A percentile compares a stretch with the other conserved stretches of the same genome.
Evolutionary conservation across 2,797 vertebrate species (phyloP).

Genomic region (Phataginus tetradactyla): DNA sequence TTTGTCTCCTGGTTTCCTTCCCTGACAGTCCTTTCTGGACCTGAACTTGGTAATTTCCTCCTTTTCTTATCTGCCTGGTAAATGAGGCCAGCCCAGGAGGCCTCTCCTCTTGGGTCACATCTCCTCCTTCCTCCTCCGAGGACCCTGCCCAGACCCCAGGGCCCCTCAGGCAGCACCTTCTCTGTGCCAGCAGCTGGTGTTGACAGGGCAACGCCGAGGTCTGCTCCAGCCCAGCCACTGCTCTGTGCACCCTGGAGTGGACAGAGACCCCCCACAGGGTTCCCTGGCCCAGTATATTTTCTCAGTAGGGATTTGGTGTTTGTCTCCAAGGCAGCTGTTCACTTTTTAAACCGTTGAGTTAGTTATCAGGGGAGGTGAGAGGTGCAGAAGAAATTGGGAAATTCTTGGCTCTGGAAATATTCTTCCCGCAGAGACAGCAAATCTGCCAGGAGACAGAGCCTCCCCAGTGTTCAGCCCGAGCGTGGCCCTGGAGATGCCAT

Average conservation of each 20-base stretch:
- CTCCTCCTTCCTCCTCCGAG: background rate
- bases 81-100: too few relatives aligned
- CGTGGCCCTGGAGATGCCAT: fast-evolving
- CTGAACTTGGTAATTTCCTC: background rate
- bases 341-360: background rate
- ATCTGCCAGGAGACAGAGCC: background rate
- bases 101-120: fast-evolving
- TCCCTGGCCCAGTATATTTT: fast-evolving
- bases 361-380: fast-evolving
- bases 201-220: fast-evolving
- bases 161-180: fast-evolving
- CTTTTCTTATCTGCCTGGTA: fast-evolving
- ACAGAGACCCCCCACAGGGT: too few relatives aligned
- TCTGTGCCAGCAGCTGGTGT: background rate
- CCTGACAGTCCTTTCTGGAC: fast-evolving
- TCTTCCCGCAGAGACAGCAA: background rate
- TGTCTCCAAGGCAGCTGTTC: fast-evolving
- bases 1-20: background rate
- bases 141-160: background rate
- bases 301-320: fast-evolving
- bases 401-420: background rate
- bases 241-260: too few relatives aligned
- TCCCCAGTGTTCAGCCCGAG: background rate
- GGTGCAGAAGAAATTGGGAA: fast-evolving
- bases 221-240: background rate